phyloP scores from a whole-genome alignment of 2,113 vertebrate species.

The Centropus unirufus region DNA sequence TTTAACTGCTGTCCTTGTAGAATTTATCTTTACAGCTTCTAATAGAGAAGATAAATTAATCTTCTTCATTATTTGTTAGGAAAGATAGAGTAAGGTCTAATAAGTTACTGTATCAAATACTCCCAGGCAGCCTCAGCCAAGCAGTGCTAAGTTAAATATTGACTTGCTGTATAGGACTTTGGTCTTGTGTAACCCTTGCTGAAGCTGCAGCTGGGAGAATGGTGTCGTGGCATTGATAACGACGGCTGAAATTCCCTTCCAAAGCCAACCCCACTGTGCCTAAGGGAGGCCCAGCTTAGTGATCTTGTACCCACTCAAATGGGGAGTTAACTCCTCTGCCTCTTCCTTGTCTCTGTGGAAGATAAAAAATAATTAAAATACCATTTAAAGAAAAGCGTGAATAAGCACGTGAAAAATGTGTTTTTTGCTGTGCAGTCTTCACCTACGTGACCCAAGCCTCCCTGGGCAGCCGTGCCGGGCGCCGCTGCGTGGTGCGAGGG shows the following conservation, averaged over 20 bases:
- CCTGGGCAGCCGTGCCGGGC: accelerated
- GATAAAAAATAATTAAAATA: not conserved
- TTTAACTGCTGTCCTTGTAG: not conserved
- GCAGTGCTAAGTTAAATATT: constrained; percentile 46
- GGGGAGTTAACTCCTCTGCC: not conserved
- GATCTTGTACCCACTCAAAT: not conserved
- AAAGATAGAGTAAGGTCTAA: not conserved
- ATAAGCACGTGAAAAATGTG: not conserved
- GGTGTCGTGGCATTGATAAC: not conserved
- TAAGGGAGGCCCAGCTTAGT: not conserved
- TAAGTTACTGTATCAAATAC: not conserved
- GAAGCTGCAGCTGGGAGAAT: not conserved
- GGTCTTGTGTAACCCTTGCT: not conserved
- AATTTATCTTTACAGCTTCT: not conserved
- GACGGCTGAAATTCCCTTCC: not conserved
- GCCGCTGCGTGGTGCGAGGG: not conserved
- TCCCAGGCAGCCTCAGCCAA: not conserved
- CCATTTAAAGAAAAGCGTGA: not conserved
- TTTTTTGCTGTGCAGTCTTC: not conserved
- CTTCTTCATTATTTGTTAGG: not conserved
- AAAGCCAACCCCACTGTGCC: not conserved
- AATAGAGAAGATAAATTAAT: not conserved
- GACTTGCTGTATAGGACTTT: constrained; percentile 38
- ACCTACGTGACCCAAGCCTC: not conserved
- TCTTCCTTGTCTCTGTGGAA: not conserved